Evolutionary conservation across 1,140 invertebrate species (phyloP), one percentile per base, ranked within the genome.

Genomic region (Euborellia annulipes): DNA sequence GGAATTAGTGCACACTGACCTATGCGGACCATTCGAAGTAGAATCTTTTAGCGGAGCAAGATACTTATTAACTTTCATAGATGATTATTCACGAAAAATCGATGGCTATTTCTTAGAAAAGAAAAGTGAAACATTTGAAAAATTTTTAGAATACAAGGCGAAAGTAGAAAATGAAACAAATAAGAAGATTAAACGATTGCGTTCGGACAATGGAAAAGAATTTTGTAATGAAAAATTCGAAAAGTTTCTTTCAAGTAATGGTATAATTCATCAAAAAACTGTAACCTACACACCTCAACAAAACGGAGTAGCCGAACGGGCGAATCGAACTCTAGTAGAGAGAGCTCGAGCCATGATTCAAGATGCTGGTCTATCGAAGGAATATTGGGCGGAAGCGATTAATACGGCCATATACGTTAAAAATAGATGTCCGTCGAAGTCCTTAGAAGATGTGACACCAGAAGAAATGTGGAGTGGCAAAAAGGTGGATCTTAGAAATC

Each of bases 301-400:
- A 51, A 68, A 69, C 52, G 64, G 65, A 3, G 50, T 64, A 9
- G 57, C 62, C 7, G 64, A 68, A 44, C 36, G 58, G 23, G 52
- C 52, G 22, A 68, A 68, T 52, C 51, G 62, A 14, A 61, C 58
- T 3, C 41, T 65, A 52, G 58, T 64, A 51, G 59, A 65, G 47
- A 55, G 46, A 41, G 60, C 62, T 4, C 41, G 59, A 16, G 54
- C 51, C 47, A 50, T 66, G 57, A 27, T 67, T 9, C 22, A 56
- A 8, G 48, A 54, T 6, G 52, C 58, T 16, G 45, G 60, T 30
- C 44, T 71, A 16, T 52, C 56, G 16, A 53, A 60, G 32, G 21
- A 46, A 4, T 55, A 64, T 36, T 72, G 66, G 68, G 61, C 59
- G 3, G 66, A 72, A 58, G 64, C 67, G 8, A 51, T 64, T 0